Evolutionary conservation across 2,888 invertebrate species (phyloP).

Genomic region (Drosophila recens): DNA sequence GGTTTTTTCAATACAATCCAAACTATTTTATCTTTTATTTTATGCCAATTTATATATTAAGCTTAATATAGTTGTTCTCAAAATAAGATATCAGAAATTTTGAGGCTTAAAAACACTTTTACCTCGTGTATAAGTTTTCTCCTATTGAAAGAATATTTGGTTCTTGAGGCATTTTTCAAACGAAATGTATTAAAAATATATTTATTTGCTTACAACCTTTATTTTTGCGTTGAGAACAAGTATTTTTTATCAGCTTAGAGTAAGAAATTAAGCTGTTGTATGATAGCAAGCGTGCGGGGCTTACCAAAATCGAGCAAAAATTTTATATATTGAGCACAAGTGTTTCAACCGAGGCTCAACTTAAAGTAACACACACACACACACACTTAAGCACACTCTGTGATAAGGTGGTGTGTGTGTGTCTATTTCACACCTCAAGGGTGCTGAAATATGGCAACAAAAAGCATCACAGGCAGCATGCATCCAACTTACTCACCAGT

Average conservation of each 20-base stretch:
- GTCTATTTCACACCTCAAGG: constrained; percentile 76
- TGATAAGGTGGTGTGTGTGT: constrained; percentile 24
- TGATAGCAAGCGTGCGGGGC: constrained; percentile 31
- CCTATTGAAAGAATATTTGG: no score
- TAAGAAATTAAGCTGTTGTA: constrained; percentile 56
- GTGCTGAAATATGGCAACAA: constrained; percentile 73
- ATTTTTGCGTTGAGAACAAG: not conserved
- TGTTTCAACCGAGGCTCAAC: constrained; percentile 38
- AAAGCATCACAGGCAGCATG: constrained; percentile 47
- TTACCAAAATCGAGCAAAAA: constrained; percentile 40
- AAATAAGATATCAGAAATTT: no score
- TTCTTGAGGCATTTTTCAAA: no score
- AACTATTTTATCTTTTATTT: no score
- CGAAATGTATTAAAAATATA: no score
- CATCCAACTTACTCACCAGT: constrained; percentile 6
- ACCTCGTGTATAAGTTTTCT: no score
- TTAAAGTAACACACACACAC: constrained; percentile 39
- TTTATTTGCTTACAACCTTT: no score
- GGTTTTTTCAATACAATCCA: no score
- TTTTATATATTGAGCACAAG: constrained; percentile 33
- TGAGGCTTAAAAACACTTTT: no score
- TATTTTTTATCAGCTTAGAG: constrained; percentile 16
- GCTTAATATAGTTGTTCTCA: no score
- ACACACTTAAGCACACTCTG: constrained; percentile 8
- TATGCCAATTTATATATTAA: no score